These are phyloP conservation scores for Norana najaformis DNA, from an alignment of 2,888 invertebrate genomes.

Conservation along the genomic window DNA sequence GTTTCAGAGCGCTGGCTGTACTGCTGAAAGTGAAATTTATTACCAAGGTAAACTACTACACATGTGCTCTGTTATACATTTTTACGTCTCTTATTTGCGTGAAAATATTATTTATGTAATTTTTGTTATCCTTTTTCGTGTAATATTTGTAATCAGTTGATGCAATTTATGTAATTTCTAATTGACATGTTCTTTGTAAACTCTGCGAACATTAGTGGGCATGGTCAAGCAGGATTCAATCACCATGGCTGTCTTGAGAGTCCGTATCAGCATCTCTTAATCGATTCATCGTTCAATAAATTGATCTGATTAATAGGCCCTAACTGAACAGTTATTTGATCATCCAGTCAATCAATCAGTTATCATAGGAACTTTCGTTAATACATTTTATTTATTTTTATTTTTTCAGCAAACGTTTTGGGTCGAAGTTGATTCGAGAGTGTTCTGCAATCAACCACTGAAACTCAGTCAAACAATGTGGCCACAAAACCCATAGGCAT, in stretches of 20 bases:
- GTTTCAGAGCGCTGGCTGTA: constrained; percentile 28
- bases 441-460: not conserved
- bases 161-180: too few relatives aligned
- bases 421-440: constrained; percentile 1
- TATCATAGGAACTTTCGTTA: not conserved
- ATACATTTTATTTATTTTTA: not conserved
- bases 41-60: constrained; percentile 22
- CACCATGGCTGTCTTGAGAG: not conserved
- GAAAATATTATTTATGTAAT: too few relatives aligned
- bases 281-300: too few relatives aligned
- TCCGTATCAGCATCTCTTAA: not conserved
- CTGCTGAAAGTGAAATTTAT: constrained; percentile 32
- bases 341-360: not conserved
- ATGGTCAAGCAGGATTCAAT: too few relatives aligned
- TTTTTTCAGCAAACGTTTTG: constrained; percentile 18
- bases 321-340: too few relatives aligned
- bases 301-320: too few relatives aligned
- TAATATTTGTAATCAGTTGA: too few relatives aligned
- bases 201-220: too few relatives aligned
- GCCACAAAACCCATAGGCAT: not conserved
- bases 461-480: not conserved
- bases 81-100: too few relatives aligned
- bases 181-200: too few relatives aligned
- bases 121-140: not conserved
- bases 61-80: too few relatives aligned